phyloP scores from a whole-genome alignment of 1,140 invertebrate genomes.

The Frieseomelitta varia region DNA sequence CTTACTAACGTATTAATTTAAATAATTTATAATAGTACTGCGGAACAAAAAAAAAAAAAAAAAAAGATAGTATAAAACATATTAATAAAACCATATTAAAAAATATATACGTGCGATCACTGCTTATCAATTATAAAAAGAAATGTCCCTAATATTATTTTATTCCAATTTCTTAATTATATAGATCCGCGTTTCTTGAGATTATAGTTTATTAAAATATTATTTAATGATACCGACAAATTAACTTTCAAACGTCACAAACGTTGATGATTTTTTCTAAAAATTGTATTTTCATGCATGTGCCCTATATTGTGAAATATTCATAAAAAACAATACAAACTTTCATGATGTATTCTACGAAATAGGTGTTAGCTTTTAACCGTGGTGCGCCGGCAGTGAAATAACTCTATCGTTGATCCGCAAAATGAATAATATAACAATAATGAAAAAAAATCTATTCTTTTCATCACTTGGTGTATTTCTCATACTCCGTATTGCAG shows the following conservation, averaged over 20 bases:
- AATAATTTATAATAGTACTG: background rate
- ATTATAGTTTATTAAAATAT: background rate
- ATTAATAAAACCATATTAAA: background rate
- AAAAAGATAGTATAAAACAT: background rate
- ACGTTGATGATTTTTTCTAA: background rate
- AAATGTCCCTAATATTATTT: no score
- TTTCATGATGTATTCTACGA: conserved; percentile 1
- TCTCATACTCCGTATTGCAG: no score
- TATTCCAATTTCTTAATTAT: background rate
- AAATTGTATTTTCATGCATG: conserved; percentile 41
- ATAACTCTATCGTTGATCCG: background rate
- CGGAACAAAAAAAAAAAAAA: background rate
- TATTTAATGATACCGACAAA: background rate
- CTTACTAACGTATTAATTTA: background rate
- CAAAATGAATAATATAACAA: conserved; percentile 3
- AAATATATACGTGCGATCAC: background rate
- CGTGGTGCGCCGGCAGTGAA: background rate
- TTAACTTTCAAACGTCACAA: conserved; percentile 9
- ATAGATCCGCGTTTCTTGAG: background rate
- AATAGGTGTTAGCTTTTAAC: background rate
- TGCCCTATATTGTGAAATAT: conserved; percentile 1
- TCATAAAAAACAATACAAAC: conserved; percentile 15
- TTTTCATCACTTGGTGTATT: no score
- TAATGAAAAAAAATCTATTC: no score
- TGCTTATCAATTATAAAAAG: no score